Evolutionary conservation across 2,888 invertebrate species (phyloP).

Genomic region (Troides helena): DNA sequence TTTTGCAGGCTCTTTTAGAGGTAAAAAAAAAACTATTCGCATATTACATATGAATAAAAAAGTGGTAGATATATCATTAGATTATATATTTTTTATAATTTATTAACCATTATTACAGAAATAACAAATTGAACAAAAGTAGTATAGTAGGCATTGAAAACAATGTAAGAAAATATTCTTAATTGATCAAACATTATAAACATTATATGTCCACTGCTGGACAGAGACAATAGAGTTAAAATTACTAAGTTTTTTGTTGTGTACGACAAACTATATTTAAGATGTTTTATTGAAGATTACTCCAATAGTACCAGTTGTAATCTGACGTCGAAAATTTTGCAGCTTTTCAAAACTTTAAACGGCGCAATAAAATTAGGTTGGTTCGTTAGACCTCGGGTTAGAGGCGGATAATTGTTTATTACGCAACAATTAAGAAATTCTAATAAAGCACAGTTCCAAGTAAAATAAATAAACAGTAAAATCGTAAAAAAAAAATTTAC

Average conservation of each 20-base stretch:
- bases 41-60: background rate
- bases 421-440: conserved; percentile 37
- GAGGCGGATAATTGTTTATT: conserved; percentile 26
- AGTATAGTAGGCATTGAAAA: no score
- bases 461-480: conserved; percentile 50
- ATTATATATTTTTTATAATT: no score
- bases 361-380: background rate
- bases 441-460: conserved; percentile 46
- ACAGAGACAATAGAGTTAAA: no score
- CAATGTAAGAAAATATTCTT: no score
- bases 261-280: background rate
- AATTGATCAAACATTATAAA: no score
- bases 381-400: conserved; percentile 15
- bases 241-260: no score
- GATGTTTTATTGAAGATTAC: background rate
- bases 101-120: no score
- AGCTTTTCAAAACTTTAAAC: background rate
- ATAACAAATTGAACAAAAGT: no score
- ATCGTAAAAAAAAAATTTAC: conserved; percentile 36
- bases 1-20: background rate
- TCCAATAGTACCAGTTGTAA: background rate
- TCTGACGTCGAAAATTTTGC: background rate
- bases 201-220: no score
- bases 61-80: no score
- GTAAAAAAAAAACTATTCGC: background rate